phyloP scores from a whole-genome alignment of 1,140 invertebrate species.

The Whitmania pigra region DNA sequence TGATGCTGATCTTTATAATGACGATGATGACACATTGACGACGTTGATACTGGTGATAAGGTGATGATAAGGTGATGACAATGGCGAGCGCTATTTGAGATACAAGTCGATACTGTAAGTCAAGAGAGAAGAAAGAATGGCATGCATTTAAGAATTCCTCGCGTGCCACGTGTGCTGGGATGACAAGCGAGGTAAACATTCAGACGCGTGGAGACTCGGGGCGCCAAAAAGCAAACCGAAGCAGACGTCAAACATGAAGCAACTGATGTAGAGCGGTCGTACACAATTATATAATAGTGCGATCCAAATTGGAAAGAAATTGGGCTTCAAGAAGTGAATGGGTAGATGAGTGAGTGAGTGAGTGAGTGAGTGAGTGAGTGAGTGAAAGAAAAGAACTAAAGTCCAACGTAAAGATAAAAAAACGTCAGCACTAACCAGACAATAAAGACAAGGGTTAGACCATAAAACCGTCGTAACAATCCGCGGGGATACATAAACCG shows the following conservation, averaged over 20 bases:
- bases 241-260: background rate
- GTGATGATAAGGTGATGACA: too few species aligned
- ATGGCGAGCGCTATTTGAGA: too few species aligned
- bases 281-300: background rate
- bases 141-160: too few species aligned
- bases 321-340: background rate
- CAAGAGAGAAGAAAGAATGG: too few species aligned
- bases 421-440: background rate
- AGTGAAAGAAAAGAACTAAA: background rate
- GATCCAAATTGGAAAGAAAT: too few species aligned
- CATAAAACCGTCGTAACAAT: background rate
- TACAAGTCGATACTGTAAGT: too few species aligned
- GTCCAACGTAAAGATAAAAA: background rate
- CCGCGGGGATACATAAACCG: background rate
- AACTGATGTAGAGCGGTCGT: background rate
- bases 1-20: background rate
- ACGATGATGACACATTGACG: too few species aligned
- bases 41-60: too few species aligned
- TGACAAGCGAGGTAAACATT: too few species aligned
- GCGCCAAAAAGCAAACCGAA: too few species aligned
- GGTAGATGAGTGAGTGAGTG: background rate
- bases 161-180: too few species aligned
- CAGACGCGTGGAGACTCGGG: too few species aligned
- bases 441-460: background rate
- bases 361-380: conserved; percentile 10